Conservation (phyloP, 2,113 vertebrate genomes). For the Atrichornis clamosus region DNA sequence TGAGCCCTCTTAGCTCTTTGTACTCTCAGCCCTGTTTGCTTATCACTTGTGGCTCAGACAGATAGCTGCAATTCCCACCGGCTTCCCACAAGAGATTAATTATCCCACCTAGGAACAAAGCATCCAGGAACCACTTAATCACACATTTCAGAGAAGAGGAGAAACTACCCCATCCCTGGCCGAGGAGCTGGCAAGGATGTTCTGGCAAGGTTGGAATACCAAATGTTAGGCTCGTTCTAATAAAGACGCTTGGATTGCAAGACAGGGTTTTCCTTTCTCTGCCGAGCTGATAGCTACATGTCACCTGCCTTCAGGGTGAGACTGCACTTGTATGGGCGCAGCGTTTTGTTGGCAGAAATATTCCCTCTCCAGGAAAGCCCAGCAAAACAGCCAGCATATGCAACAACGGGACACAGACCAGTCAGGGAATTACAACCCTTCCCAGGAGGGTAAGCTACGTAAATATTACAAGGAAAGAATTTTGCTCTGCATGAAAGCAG, state of each 20-base stretch:
- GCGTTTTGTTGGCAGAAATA: background rate
- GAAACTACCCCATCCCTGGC: background rate
- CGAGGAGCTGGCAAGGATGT: background rate
- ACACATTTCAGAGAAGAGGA: background rate
- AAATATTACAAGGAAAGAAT: background rate
- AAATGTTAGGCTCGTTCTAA: background rate
- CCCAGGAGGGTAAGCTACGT: background rate
- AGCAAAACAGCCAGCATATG: background rate
- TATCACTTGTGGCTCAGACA: constrained; percentile 19
- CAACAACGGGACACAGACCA: background rate
- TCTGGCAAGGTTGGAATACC: background rate
- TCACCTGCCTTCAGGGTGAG: background rate
- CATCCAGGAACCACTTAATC: background rate
- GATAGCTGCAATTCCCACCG: background rate
- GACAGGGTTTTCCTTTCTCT: background rate
- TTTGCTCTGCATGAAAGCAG: background rate
- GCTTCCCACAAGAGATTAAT: background rate
- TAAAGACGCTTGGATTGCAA: background rate
- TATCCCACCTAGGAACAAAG: constrained; percentile 20
- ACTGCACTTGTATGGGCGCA: background rate
- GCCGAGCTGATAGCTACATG: background rate
- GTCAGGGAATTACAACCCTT: background rate
- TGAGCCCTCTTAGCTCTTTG: background rate
- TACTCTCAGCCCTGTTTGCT: constrained; percentile 19
- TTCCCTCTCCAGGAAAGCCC: background rate